phyloP scores from a whole-genome alignment of 2,113 vertebrate genomes.

The Poecile atricapillus region DNA sequence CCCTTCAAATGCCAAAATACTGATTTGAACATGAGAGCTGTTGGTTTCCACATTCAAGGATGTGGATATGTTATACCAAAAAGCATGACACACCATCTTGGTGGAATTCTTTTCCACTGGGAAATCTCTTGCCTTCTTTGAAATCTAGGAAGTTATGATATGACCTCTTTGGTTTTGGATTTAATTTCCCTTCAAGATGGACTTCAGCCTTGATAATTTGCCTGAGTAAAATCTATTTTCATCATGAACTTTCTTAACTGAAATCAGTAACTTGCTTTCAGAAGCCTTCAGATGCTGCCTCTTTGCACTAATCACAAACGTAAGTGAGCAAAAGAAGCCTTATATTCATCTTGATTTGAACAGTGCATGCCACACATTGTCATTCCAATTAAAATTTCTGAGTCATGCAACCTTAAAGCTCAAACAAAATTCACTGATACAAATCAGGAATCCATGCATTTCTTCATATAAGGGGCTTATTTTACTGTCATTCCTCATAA shows the following conservation, averaged over 20 bases:
- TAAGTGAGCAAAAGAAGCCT: neutral
- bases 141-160: neutral
- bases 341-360: neutral
- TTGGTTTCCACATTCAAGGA: neutral
- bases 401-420: neutral
- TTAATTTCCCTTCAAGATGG: neutral
- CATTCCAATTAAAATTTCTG: neutral
- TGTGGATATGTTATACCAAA: neutral
- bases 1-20: neutral
- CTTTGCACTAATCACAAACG: neutral
- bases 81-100: neutral
- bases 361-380: neutral
- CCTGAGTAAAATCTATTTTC: neutral
- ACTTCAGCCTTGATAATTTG: neutral
- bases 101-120: neutral
- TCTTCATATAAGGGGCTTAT: neutral
- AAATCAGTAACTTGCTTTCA: neutral
- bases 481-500: neutral
- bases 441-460: neutral
- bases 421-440: neutral
- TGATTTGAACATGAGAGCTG: neutral
- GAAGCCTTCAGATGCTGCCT: neutral
- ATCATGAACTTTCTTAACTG: neutral
- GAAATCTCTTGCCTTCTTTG: neutral
- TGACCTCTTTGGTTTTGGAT: neutral